Evolutionary conservation across 2,113 vertebrate genomes (phyloP).

Genomic region (Varanus komodoensis): DNA sequence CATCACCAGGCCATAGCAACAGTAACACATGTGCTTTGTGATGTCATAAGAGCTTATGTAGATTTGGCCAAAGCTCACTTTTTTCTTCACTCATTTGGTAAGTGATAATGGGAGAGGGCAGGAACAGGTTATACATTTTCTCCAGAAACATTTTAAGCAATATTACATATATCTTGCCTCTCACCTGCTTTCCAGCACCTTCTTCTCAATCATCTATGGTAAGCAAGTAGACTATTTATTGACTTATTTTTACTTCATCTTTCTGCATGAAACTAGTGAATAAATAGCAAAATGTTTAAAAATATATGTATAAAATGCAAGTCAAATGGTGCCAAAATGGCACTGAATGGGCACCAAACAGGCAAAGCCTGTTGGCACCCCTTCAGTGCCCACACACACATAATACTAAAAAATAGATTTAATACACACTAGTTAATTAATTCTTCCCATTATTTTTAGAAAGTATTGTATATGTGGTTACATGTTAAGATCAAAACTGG

Average conservation of each 20-base stretch:
- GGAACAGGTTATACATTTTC: neutral
- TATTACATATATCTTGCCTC: neutral
- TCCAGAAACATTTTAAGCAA: no score
- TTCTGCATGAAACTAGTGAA: neutral
- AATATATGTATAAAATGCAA: neutral
- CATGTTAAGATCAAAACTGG: constrained; percentile 17
- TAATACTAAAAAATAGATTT: neutral
- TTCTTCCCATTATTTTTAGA: neutral
- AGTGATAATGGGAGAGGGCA: neutral
- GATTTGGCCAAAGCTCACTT: neutral
- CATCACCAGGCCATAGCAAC: neutral
- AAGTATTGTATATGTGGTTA: neutral
- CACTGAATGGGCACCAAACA: no score
- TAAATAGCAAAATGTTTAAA: neutral
- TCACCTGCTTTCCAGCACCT: neutral
- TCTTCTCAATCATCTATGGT: neutral
- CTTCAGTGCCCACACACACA: no score
- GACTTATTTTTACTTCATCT: neutral
- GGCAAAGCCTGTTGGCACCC: no score
- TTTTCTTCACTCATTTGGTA: neutral
- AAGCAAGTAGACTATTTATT: neutral
- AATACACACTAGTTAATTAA: neutral
- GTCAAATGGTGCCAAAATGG: no score
- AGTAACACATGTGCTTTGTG: neutral
- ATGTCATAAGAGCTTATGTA: neutral